phyloP scores from a whole-genome alignment of 92 coral and sea anemone species.

The Heteractis magnifica region DNA sequence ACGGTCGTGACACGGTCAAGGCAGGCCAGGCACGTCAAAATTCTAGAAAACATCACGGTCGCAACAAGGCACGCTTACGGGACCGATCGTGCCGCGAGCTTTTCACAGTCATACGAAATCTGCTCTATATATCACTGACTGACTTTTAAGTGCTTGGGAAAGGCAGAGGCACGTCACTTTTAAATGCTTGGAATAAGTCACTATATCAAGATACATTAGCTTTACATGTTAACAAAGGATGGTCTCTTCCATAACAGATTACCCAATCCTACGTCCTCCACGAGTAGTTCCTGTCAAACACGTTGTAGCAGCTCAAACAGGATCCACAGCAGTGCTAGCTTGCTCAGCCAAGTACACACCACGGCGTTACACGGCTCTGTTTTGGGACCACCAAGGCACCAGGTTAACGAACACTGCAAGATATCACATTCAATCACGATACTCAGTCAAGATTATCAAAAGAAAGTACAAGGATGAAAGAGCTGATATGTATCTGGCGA shows the following conservation, averaged over 20 bases:
- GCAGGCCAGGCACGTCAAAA: too few relatives aligned
- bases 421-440: neutral
- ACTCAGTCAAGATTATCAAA: neutral
- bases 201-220: too few relatives aligned
- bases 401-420: slow-evolving; percentile 1
- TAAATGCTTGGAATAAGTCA: too few relatives aligned
- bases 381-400: slow-evolving; percentile 11
- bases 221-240: too few relatives aligned
- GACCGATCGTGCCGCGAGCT: too few relatives aligned
- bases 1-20: too few relatives aligned
- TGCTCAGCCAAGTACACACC: slow-evolving; percentile 14
- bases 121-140: too few relatives aligned
- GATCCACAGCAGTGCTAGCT: slow-evolving; percentile 1
- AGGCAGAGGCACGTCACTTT: too few relatives aligned
- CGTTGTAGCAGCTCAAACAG: neutral
- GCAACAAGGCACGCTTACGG: too few relatives aligned
- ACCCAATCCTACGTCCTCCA: neutral
- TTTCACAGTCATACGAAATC: too few relatives aligned
- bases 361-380: slow-evolving; percentile 9
- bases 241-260: neutral
- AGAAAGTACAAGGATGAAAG: slow-evolving; percentile 1
- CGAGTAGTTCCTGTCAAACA: slow-evolving; percentile 2
- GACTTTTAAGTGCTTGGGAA: too few relatives aligned
- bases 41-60: too few relatives aligned
- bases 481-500: neutral